Base-by-base conservation (phyloP, 2,888 invertebrate species). In the Chymomyza caudatula region DNA sequence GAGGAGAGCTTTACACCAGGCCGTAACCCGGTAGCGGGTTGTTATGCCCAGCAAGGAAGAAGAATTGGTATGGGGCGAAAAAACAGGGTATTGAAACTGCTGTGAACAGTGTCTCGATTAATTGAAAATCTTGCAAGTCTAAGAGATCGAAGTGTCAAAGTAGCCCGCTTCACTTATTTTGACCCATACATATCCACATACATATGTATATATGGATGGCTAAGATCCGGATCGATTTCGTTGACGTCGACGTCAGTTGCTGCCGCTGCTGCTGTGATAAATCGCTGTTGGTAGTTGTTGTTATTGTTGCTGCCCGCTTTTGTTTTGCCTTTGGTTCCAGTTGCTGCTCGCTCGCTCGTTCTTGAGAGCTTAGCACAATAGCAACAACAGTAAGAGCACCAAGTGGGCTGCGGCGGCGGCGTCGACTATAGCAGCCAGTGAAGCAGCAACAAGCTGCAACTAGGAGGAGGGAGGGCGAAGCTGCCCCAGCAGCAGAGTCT, bases 151-250 rank as follows among this genome's bases (percentile, higher is more conserved):
- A n/a, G n/a, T n/a, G n/a, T n/a, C n/a, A n/a, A n/a, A n/a, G n/a
- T n/a, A n/a, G n/a, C n/a, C n/a, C n/a, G n/a, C n/a, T n/a, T 85
- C 78, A 85, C 83, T 78, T 82, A 74, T 77, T 78, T 82, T 82
- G 77, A 70, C 74, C 69, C 68, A 71, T 74, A 77, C 70, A 84
- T 67, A 80, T 56, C 49, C 44, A 64, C 42, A 64, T 47, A 57
- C 58, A 66, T 47, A 57, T 52, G 42, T 20, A 22, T 37, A 43
- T 22, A 37, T 65, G 57, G 52, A 60, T 56, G 67, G 63, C 64
- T 67, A 62, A 78, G 80, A 84, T 80, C 81, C 77, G 85, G 81
- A 81, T 81, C 81, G 81, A 83, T 82, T 82, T 77, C 85, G 82
- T 81, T 78, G 82, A 78, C 78, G 84, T 83, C 62, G 78, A 78